Percentiles rank a stretch among this genome's conserved stretches.
These are phyloP conservation scores for Coreius guichenoti DNA, from an alignment of 2,797 vertebrate species.

Conservation along the genomic window DNA sequence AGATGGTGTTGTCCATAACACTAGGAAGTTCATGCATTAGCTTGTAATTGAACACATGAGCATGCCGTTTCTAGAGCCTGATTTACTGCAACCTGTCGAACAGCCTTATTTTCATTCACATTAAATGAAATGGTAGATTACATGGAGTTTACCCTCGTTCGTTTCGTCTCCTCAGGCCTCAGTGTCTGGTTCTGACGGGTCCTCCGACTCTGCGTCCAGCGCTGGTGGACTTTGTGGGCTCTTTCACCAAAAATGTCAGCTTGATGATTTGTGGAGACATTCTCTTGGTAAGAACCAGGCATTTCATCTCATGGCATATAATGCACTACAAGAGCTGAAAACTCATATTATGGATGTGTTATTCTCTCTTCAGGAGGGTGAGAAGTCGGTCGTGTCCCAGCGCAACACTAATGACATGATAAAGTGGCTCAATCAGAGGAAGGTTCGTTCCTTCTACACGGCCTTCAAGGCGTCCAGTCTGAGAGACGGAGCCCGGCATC, in stretches of 20 bases:
- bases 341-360: background rate
- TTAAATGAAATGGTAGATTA: background rate
- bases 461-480: constrained; percentile 68
- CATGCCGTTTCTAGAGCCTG: no score
- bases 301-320: background rate
- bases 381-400: constrained; percentile 50
- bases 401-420: constrained; percentile 63
- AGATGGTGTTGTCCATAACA: no score
- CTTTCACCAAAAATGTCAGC: constrained; percentile 80
- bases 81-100: background rate
- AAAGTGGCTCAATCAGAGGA: constrained; percentile 78
- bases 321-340: background rate
- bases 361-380: constrained; percentile 60
- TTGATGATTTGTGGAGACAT: constrained; percentile 83
- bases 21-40: no score
- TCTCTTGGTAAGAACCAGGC: constrained; percentile 68
- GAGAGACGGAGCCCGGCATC: constrained; percentile 69
- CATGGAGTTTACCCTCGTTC: background rate
- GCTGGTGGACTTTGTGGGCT: constrained; percentile 79
- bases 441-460: constrained; percentile 78
- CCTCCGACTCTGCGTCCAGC: constrained; percentile 76
- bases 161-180: constrained; percentile 69
- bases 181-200: constrained; percentile 80
- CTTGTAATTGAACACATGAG: no score
- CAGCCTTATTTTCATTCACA: background rate